Percentiles rank a stretch among this genome's conserved stretches.
These are phyloP conservation scores for Melanotaenia pygmaea DNA, from an alignment of 2,797 vertebrate genomes.

Conservation along the genomic window DNA sequence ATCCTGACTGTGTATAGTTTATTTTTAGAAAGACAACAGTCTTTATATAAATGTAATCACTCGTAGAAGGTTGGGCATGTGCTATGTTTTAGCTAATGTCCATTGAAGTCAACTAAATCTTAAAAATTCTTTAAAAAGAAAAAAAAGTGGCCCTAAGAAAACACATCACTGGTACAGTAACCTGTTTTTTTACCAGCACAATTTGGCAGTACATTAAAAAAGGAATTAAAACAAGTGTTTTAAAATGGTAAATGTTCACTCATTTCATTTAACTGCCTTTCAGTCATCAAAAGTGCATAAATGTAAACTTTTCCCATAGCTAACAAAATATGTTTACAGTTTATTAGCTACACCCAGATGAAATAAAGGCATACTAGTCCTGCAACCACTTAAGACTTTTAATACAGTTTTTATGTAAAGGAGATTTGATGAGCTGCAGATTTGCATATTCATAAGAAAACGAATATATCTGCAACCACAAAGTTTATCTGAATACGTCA, in stretches of 20 bases:
- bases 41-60: neutral
- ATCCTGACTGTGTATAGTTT: neutral
- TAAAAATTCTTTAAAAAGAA: neutral
- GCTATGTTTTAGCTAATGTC: neutral
- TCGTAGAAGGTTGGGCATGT: no score
- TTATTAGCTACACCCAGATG: neutral
- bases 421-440: neutral
- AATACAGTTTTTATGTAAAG: neutral
- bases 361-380: neutral
- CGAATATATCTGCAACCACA: neutral
- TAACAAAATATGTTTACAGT: neutral
- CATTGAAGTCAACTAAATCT: neutral
- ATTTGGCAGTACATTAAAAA: conserved; percentile 9
- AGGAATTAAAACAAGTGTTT: neutral
- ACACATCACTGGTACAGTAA: neutral
- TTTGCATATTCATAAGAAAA: neutral
- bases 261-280: neutral
- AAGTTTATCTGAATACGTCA: neutral
- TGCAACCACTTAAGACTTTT: neutral
- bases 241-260: neutral
- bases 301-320: neutral
- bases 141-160: neutral
- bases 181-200: neutral
- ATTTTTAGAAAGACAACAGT: neutral
- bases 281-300: neutral